Conservation (phyloP, 2,888 invertebrate species). For the Zygothrica quintamaculata region DNA sequence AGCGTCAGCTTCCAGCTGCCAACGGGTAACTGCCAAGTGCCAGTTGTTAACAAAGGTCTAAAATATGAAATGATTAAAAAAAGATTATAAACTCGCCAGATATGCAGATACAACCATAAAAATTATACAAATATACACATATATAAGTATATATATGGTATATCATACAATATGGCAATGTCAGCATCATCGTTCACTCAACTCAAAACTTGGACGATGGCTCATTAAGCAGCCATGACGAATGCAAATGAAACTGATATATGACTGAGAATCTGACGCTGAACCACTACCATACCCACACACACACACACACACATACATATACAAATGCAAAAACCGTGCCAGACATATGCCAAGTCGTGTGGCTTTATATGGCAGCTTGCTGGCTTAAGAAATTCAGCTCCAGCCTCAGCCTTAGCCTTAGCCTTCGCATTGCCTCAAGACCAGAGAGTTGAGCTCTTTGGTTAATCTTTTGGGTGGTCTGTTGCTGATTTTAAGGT, state of each 20-base stretch:
- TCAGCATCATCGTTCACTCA: constrained; percentile 64
- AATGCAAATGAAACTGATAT: constrained; percentile 81
- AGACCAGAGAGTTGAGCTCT: constrained; percentile 15
- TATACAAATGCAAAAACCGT: constrained; percentile 9
- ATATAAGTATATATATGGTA: constrained; percentile 7
- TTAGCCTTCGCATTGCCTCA: constrained; percentile 3
- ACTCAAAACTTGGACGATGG: constrained; percentile 61
- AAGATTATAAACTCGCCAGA: constrained; percentile 67
- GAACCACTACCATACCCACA: constrained; percentile 14
- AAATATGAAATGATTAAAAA: constrained; percentile 73
- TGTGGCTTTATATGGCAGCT: constrained; percentile 69
- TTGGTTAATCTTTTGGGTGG: constrained; percentile 76
- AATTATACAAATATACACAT: constrained; percentile 11
- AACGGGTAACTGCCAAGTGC: constrained; percentile 54
- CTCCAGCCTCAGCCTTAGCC: constrained; percentile 18
- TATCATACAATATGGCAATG: constrained; percentile 39
- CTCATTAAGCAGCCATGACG: constrained; percentile 84
- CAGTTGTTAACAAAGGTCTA: constrained; percentile 69
- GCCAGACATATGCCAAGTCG: constrained; percentile 39
- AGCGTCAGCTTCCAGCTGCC: constrained; percentile 74
- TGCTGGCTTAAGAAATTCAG: constrained; percentile 44
- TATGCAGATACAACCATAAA: constrained; percentile 3
- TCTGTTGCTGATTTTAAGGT: constrained; percentile 77
- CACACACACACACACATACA: constrained; percentile 24
- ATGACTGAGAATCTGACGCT: constrained; percentile 41